A percentile compares a stretch with the other conserved stretches of the same genome.
These are phyloP conservation scores for Drosophila meridiana DNA, from an alignment of 2,888 invertebrate genomes.

Conservation along the genomic window DNA sequence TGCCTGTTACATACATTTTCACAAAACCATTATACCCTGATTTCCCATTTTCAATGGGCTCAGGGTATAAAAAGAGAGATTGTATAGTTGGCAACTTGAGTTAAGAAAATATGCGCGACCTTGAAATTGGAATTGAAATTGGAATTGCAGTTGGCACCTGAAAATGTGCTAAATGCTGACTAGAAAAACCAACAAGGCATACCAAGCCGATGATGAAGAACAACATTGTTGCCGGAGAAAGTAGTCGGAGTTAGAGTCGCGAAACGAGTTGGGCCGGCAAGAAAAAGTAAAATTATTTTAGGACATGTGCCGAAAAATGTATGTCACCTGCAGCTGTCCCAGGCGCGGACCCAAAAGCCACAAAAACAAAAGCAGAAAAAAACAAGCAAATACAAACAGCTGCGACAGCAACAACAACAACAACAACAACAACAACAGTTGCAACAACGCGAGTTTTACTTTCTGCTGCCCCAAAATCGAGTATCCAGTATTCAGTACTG, in stretches of 20 bases:
- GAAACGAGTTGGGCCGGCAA: constrained; percentile 65
- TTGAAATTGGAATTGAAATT: constrained; percentile 57
- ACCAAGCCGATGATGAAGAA: constrained; percentile 29
- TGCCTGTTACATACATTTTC: no score
- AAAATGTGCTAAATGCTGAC: constrained; percentile 64
- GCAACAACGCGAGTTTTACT: constrained; percentile 59
- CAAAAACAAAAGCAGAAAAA: constrained; percentile 20
- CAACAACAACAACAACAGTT: constrained; percentile 6
- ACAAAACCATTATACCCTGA: no score
- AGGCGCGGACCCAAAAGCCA: constrained; percentile 23
- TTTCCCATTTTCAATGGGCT: no score
- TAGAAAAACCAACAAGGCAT: constrained; percentile 56
- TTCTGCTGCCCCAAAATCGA: constrained; percentile 67
- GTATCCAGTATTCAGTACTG: constrained; percentile 55
- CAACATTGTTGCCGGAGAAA: constrained; percentile 60
- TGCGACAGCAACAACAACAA: constrained; percentile 8
- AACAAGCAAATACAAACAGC: constrained; percentile 13
- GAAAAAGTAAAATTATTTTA: constrained; percentile 77
- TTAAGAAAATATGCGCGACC: constrained; percentile 54
- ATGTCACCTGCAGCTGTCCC: constrained; percentile 71
- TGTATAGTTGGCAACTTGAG: constrained; percentile 23
- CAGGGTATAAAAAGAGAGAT: no score
- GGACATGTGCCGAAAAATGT: constrained; percentile 70
- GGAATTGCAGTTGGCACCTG: constrained; percentile 54
- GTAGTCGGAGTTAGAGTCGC: constrained; percentile 40